Evolutionary conservation across 2,797 vertebrate genomes (phyloP).

Genomic region (Decapterus maruadsi): DNA sequence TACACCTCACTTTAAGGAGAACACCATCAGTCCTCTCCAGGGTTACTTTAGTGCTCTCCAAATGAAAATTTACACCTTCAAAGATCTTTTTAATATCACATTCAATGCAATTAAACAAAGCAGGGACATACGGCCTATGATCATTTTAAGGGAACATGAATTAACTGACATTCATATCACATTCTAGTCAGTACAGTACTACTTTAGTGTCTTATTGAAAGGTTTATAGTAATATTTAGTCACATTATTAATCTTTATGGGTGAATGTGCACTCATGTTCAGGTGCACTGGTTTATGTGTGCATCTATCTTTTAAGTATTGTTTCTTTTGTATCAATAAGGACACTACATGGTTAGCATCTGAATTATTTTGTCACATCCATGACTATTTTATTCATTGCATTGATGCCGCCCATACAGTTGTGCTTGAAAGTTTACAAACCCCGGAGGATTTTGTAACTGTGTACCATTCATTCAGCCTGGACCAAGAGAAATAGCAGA

Average conservation of each 20-base stretch:
- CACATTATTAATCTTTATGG: not conserved
- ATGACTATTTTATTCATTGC: no score
- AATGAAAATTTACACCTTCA: not conserved
- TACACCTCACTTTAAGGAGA: not conserved
- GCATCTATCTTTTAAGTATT: no score
- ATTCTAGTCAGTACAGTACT: not conserved
- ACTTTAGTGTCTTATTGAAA: no score
- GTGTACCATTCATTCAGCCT: no score
- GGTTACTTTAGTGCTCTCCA: not conserved
- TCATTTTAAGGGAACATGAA: not conserved
- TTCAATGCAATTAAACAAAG: not conserved
- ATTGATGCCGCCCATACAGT: no score
- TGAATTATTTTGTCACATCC: no score
- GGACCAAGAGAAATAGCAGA: not conserved
- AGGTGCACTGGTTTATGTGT: no score
- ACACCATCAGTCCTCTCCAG: not conserved
- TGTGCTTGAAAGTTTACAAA: no score
- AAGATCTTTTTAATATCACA: not conserved
- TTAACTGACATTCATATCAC: not conserved
- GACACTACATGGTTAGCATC: no score
- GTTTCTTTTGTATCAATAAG: no score
- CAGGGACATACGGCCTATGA: not conserved
- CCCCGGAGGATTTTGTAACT: no score
- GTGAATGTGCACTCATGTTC: no score
- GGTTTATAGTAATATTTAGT: not conserved